phyloP scores from a whole-genome alignment of 2,113 vertebrate genomes.

The Rhabdomys dilectus region DNA sequence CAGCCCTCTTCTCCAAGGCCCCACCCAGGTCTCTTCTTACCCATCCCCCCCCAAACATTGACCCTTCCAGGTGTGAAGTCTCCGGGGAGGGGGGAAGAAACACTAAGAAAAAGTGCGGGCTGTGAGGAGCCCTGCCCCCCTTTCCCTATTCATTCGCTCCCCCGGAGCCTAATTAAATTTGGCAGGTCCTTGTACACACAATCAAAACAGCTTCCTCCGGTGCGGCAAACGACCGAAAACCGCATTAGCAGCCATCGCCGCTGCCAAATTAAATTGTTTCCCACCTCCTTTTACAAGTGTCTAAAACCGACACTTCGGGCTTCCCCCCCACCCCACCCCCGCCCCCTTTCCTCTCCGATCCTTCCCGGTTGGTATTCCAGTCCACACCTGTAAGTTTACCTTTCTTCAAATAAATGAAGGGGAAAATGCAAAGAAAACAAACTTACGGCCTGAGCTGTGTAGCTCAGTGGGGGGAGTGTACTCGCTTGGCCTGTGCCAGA shows the following conservation, averaged over 20 bases:
- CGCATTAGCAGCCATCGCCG: constrained; percentile 58
- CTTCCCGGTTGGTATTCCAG: background rate
- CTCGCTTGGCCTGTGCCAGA: background rate
- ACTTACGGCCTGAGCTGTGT: background rate
- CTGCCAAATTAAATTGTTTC: constrained; percentile 82
- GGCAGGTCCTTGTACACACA: constrained; percentile 82
- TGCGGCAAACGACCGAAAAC: constrained; percentile 74
- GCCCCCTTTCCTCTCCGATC: background rate
- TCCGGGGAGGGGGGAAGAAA: background rate
- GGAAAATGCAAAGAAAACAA: background rate
- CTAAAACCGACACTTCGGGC: constrained; percentile 60
- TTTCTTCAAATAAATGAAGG: background rate
- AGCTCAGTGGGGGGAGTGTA: background rate
- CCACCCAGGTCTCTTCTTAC: background rate
- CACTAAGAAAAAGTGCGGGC: constrained; percentile 9
- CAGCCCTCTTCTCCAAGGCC: background rate
- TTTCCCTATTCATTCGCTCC: constrained; percentile 68
- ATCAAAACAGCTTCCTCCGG: constrained; percentile 74
- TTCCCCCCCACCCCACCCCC: constrained; percentile 37
- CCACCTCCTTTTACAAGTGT: constrained; percentile 79
- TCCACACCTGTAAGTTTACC: background rate
- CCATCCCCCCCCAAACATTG: constrained; percentile 65
- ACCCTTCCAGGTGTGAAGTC: constrained; percentile 81
- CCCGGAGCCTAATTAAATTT: constrained; percentile 81
- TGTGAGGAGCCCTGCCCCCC: constrained; percentile 45